These are phyloP conservation scores for Fringilla coelebs DNA, from an alignment of 2,797 vertebrate species.

Conservation along the genomic window DNA sequence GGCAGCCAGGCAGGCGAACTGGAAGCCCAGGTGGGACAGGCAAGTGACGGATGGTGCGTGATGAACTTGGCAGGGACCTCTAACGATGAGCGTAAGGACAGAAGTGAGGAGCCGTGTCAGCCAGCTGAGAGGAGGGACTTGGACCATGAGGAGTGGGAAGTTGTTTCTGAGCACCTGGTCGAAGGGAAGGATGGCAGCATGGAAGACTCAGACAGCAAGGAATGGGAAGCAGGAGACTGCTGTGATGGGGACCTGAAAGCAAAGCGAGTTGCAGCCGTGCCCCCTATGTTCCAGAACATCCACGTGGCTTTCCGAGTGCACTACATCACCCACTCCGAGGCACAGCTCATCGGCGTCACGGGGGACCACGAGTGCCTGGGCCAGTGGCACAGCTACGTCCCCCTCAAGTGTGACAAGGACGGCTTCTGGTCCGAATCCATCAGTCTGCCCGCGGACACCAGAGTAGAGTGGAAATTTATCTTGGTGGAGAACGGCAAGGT, in stretches of 20 bases:
- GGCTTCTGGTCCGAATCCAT: constrained; percentile 85
- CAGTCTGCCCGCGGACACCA: constrained; percentile 79
- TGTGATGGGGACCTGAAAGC: constrained; percentile 27
- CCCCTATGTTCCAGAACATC: constrained; percentile 80
- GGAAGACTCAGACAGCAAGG: constrained; percentile 27
- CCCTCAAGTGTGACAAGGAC: constrained; percentile 76
- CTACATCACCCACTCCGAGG: constrained; percentile 78
- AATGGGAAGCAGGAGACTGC: constrained; percentile 39
- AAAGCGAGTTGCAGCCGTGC: constrained; percentile 73
- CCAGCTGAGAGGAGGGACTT: not conserved
- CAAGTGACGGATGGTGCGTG: not conserved
- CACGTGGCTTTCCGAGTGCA: constrained; percentile 86
- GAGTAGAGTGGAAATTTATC: constrained; percentile 93
- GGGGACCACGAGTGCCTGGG: constrained; percentile 88
- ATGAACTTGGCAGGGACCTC: not conserved
- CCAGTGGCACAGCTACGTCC: constrained; percentile 83
- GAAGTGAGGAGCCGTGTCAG: not conserved
- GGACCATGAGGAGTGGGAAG: constrained; percentile 67
- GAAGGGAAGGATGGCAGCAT: not conserved
- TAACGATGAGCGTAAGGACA: not conserved
- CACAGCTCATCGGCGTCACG: constrained; percentile 83
- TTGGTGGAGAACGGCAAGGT: constrained; percentile 86
- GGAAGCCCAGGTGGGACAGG: not conserved
- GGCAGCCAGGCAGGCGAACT: not conserved
- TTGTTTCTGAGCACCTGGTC: constrained; percentile 50